A percentile compares a stretch with the other conserved stretches of the same genome.
phyloP scores from a whole-genome alignment of 1,140 invertebrate genomes.

The Reticulitermes speratus region DNA sequence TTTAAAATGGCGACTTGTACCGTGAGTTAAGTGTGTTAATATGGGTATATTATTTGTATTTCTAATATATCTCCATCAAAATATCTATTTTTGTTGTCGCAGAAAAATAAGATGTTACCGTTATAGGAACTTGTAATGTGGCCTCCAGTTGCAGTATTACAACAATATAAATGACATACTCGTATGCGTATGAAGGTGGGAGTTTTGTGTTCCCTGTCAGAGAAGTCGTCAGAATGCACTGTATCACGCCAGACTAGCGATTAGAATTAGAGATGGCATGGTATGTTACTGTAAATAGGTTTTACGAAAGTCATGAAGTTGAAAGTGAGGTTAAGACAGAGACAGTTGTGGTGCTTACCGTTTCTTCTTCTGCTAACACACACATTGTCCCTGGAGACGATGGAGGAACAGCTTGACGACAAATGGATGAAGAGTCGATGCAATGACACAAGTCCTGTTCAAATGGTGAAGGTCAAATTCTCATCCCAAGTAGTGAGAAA shows the following conservation, averaged over 20 bases:
- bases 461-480: constrained; percentile 59
- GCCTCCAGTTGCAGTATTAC: neutral
- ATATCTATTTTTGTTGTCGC: neutral
- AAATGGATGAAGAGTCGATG: constrained; percentile 40
- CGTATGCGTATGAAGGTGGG: neutral
- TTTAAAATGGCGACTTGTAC: neutral
- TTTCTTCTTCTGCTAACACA: constrained; percentile 27
- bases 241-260: neutral
- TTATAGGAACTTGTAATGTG: neutral
- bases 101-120: neutral
- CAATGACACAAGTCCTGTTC: constrained; percentile 47
- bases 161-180: neutral
- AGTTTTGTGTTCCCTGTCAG: neutral
- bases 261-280: neutral
- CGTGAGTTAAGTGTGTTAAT: neutral
- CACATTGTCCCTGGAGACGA: neutral
- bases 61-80: neutral
- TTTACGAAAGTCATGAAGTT: constrained; percentile 30
- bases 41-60: neutral
- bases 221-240: neutral
- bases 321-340: constrained; percentile 33
- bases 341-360: constrained; percentile 30
- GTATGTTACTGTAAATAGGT: neutral
- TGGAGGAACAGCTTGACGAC: neutral
- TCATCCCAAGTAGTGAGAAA: constrained; percentile 59